Evolutionary conservation across 2,888 invertebrate species (phyloP).

Genomic region (Ormyrus thymus): DNA sequence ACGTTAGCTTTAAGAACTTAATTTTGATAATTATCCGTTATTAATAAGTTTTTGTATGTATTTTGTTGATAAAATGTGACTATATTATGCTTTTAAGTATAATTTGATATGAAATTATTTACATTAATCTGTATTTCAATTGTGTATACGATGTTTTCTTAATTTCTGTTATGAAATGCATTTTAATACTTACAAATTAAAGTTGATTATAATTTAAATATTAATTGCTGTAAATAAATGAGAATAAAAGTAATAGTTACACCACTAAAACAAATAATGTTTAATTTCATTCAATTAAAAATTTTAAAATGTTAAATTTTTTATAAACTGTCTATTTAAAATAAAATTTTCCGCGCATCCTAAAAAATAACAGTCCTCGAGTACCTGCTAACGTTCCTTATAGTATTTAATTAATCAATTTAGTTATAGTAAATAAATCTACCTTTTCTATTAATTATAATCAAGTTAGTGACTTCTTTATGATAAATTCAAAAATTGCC

Average conservation of each 20-base stretch:
- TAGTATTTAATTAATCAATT: too few relatives aligned
- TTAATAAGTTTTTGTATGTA: not conserved
- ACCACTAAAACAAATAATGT: not conserved
- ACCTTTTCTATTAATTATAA: too few relatives aligned
- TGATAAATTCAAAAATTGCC: too few relatives aligned
- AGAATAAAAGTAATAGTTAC: conserved; percentile 34
- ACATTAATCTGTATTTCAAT: not conserved
- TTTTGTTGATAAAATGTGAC: conserved; percentile 23
- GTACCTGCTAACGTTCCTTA: too few relatives aligned
- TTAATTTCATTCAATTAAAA: not conserved
- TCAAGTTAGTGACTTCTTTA: too few relatives aligned
- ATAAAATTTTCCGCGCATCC: too few relatives aligned
- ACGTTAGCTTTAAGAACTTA: conserved; percentile 20
- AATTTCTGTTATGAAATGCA: conserved; percentile 13
- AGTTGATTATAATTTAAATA: conserved; percentile 40
- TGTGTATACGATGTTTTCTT: conserved; percentile 8
- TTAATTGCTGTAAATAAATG: conserved; percentile 44
- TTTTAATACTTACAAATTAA: conserved; percentile 26
- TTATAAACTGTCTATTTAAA: not conserved
- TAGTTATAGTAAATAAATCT: too few relatives aligned
- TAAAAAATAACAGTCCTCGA: too few relatives aligned
- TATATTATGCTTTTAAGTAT: conserved; percentile 8
- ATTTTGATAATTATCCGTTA: conserved; percentile 10
- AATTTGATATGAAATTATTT: not conserved
- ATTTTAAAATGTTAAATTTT: not conserved